Evolutionary conservation across 2,888 invertebrate genomes (phyloP).

Genomic region (Calliphora vomitoria): DNA sequence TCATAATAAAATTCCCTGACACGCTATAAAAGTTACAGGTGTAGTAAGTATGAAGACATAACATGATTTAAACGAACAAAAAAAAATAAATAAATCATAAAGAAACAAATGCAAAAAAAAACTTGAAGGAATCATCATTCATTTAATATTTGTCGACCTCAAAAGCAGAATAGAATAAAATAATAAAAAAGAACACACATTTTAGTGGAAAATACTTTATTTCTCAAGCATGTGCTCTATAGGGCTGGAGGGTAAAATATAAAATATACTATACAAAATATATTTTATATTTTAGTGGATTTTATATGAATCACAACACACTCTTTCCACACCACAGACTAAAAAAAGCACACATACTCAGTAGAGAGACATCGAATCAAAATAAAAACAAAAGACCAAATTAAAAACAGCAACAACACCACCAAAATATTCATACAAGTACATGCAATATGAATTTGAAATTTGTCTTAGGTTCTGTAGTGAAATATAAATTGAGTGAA

Average conservation of each 20-base stretch:
- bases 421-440: not conserved
- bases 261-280: slow-evolving; percentile 9
- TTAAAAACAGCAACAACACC: not conserved
- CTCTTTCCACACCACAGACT: not conserved
- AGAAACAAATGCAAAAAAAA: slow-evolving; percentile 25
- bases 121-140: slow-evolving; percentile 37
- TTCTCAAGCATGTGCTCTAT: slow-evolving; percentile 43
- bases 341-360: not conserved
- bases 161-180: slow-evolving; percentile 36
- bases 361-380: slow-evolving; percentile 15
- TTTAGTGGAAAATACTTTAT: slow-evolving; percentile 32
- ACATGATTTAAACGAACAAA: not conserved
- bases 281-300: not conserved
- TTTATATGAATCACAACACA: slow-evolving; percentile 7
- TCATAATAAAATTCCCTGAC: too few relatives aligned
- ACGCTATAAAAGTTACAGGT: slow-evolving; percentile 38
- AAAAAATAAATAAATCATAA: not conserved
- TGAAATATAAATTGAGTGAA: slow-evolving; percentile 22
- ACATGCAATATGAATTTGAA: slow-evolving; percentile 52
- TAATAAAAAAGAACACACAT: slow-evolving; percentile 35
- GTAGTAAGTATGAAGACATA: slow-evolving; percentile 20
- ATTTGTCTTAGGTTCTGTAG: slow-evolving; percentile 38
- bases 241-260: slow-evolving; percentile 4
- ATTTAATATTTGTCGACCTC: slow-evolving; percentile 49
- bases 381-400: slow-evolving; percentile 14